phyloP scores from a whole-genome alignment of 2,797 vertebrate species.

The Discoglossus pictus region DNA sequence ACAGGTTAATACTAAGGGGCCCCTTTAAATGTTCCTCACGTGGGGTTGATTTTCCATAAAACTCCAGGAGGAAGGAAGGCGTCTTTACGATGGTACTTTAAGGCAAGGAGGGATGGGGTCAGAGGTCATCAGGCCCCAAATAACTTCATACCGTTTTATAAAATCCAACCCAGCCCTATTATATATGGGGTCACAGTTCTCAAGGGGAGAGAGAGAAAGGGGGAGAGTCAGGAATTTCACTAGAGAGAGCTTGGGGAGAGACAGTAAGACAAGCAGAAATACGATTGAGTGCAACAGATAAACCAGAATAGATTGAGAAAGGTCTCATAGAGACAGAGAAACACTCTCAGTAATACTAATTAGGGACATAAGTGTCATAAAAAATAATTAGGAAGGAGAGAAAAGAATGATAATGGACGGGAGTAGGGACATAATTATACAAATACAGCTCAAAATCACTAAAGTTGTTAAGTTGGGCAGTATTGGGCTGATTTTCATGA shows the following conservation, averaged over 20 bases:
- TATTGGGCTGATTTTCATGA: too few species aligned
- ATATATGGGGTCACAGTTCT: slow-evolving; percentile 44
- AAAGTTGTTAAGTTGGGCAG: too few species aligned
- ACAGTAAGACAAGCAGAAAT: too few species aligned
- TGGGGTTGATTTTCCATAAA: slow-evolving; percentile 47
- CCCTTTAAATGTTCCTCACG: slow-evolving; percentile 44
- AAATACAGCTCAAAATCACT: too few species aligned
- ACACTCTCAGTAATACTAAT: too few species aligned
- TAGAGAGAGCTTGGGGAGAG: slow-evolving; percentile 11
- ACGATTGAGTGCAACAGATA: too few species aligned
- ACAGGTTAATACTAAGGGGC: slow-evolving; percentile 32
- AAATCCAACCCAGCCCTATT: slow-evolving; percentile 40
- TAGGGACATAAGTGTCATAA: too few species aligned
- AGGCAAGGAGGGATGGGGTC: slow-evolving; percentile 48
- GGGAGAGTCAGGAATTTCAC: slow-evolving; percentile 29
- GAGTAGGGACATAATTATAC: too few species aligned
- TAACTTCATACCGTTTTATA: slow-evolving; percentile 48
- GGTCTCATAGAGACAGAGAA: too few species aligned
- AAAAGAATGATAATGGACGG: too few species aligned
- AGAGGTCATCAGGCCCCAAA: slow-evolving; percentile 48
- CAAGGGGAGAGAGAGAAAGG: slow-evolving; percentile 22
- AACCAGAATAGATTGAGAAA: too few species aligned
- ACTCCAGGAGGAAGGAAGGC: slow-evolving; percentile 48
- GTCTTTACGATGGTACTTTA: slow-evolving; percentile 49
- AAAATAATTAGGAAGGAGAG: too few species aligned